Conservation (phyloP, 2,888 invertebrate species). For the Busseola fusca region DNA sequence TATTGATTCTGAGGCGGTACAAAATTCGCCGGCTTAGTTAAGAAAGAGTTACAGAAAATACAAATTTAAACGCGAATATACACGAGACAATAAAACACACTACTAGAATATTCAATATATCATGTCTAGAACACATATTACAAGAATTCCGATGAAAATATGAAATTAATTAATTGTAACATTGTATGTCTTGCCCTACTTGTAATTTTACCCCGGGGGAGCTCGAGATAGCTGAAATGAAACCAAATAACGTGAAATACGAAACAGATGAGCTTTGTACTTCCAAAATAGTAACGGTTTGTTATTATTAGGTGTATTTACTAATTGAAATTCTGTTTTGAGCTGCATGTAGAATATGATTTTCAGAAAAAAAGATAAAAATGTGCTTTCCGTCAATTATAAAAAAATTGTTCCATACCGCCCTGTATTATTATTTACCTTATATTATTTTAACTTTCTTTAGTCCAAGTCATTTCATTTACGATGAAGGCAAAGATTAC, state of each 20-base stretch:
- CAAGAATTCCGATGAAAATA: conserved; percentile 38
- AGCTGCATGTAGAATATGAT: neutral
- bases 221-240: conserved; percentile 40
- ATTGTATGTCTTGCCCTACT: conserved; percentile 42
- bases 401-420: too few species aligned
- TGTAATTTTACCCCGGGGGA: conserved; percentile 34
- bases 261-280: conserved; percentile 44
- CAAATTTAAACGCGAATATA: neutral
- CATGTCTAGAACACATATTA: conserved; percentile 22
- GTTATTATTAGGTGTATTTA: conserved; percentile 17
- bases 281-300: conserved; percentile 40
- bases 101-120: conserved; percentile 9
- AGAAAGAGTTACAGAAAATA: neutral
- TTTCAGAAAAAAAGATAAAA: neutral
- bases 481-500: neutral
- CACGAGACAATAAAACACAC: neutral
- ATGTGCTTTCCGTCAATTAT: neutral
- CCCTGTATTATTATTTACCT: too few species aligned
- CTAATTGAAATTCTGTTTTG: conserved; percentile 28
- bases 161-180: conserved; percentile 47
- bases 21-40: neutral
- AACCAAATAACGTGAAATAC: conserved; percentile 44
- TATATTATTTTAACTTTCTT: too few species aligned
- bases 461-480: neutral
- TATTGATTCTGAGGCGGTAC: neutral